A percentile compares a stretch with the other conserved stretches of the same genome.
Conservation (phyloP, 2,113 vertebrate species). For the Proterorhinus semilunaris region DNA sequence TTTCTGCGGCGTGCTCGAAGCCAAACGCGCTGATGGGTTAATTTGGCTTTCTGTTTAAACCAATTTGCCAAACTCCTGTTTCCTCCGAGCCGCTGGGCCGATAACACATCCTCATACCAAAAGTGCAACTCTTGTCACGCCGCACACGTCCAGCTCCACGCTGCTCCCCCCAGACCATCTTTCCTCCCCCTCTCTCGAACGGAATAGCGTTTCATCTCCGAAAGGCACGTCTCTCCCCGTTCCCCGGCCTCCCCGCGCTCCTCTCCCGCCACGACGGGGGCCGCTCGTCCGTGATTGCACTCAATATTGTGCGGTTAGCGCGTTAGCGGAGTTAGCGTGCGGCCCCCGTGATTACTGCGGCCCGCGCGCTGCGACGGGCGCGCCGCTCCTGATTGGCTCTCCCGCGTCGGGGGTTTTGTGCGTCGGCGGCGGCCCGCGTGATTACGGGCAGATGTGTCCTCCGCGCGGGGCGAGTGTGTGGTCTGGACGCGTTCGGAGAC, state of each 20-base stretch:
- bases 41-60: too few relatives aligned
- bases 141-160: neutral
- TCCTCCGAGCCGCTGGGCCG: too few relatives aligned
- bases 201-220: too few relatives aligned
- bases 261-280: constrained; percentile 13
- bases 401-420: constrained; percentile 39
- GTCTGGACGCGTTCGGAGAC: constrained; percentile 33
- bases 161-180: constrained; percentile 29
- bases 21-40: too few relatives aligned
- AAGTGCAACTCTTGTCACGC: too few relatives aligned
- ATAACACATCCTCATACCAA: too few relatives aligned
- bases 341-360: constrained; percentile 51
- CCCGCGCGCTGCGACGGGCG: constrained; percentile 48
- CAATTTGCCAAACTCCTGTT: too few relatives aligned
- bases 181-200: constrained; percentile 31
- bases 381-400: constrained; percentile 48
- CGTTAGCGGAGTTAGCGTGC: constrained; percentile 1
- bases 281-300: constrained; percentile 61
- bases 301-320: constrained; percentile 53
- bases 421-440: constrained; percentile 29
- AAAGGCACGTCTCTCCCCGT: too few relatives aligned
- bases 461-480: constrained; percentile 35
- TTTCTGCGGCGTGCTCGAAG: too few relatives aligned
- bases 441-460: constrained; percentile 41
- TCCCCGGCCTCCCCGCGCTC: too few relatives aligned